These are phyloP conservation scores for Eristalinus sepulchralis DNA, from an alignment of 2,888 invertebrate genomes.

Conservation along the genomic window DNA sequence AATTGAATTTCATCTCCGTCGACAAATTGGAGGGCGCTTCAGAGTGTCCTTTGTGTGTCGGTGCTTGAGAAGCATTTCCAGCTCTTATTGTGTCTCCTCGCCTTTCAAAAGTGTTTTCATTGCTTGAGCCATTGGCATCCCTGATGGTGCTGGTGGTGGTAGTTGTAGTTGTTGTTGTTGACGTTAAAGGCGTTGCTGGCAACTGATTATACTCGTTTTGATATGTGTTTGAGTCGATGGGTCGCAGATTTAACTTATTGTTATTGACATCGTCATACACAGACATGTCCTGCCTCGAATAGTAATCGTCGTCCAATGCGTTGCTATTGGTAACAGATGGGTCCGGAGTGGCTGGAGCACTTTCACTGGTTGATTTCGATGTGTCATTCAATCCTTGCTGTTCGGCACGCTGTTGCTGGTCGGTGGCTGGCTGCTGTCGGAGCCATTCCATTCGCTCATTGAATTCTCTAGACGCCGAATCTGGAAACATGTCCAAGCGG, in stretches of 20 bases:
- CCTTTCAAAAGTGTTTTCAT: constrained; percentile 69
- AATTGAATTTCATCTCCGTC: constrained; percentile 46
- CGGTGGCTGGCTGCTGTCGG: constrained; percentile 20
- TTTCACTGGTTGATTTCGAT: constrained; percentile 21
- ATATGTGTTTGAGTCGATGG: constrained; percentile 77
- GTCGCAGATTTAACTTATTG: constrained; percentile 80
- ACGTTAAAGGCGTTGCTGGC: constrained; percentile 32
- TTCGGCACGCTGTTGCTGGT: constrained; percentile 19
- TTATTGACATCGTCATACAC: constrained; percentile 80
- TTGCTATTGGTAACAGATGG: constrained; percentile 69
- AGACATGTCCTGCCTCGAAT: constrained; percentile 79
- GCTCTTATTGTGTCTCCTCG: constrained; percentile 18
- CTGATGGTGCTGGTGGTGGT: neutral
- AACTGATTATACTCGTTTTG: constrained; percentile 72
- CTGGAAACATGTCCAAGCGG: constrained; percentile 37
- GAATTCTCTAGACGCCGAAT: constrained; percentile 47
- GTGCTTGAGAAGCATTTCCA: constrained; percentile 17
- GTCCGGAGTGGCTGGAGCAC: constrained; percentile 12
- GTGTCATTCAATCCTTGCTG: constrained; percentile 38
- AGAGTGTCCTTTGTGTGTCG: constrained; percentile 36
- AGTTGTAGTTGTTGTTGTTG: constrained; percentile 22
- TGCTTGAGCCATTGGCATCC: constrained; percentile 54
- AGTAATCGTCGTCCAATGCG: constrained; percentile 75
- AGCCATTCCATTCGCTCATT: constrained; percentile 49
- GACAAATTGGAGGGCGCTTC: constrained; percentile 19